Evolutionary conservation across 2,113 vertebrate species (phyloP).

Genomic region (Pomatorhinus ruficollis): DNA sequence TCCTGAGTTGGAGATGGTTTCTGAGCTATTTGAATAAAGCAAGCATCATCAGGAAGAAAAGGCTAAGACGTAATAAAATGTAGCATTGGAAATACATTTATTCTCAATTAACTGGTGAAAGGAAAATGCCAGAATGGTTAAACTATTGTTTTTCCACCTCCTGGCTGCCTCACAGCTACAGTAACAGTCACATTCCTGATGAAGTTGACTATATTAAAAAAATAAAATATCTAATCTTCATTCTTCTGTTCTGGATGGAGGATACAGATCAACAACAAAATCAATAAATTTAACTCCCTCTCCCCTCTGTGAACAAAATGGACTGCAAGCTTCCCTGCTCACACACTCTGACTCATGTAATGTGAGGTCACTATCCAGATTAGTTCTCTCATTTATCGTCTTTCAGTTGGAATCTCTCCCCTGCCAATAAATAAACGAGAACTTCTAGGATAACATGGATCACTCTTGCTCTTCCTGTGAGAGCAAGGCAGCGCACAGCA

Average conservation of each 20-base stretch:
- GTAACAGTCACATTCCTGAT: conserved; percentile 2
- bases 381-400: conserved; percentile 4
- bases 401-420: conserved; percentile 43
- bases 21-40: neutral
- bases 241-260: conserved; percentile 7
- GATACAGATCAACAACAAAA: conserved; percentile 33
- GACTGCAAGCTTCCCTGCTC: neutral
- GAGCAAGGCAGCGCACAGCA: conserved; percentile 23
- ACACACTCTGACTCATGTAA: neutral
- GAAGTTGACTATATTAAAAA: conserved; percentile 20
- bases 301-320: neutral
- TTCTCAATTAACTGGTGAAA: neutral
- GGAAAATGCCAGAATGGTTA: neutral
- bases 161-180: neutral
- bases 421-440: conserved; percentile 25
- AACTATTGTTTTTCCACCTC: neutral
- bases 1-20: neutral
- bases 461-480: conserved; percentile 27
- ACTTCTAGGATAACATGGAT: neutral
- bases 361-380: neutral
- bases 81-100: neutral
- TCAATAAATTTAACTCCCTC: conserved; percentile 47
- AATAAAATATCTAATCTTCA: neutral
- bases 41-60: neutral
- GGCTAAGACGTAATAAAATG: neutral